Base-by-base conservation (phyloP, 2,113 vertebrate genomes). In the Gopherus evgoodei region DNA sequence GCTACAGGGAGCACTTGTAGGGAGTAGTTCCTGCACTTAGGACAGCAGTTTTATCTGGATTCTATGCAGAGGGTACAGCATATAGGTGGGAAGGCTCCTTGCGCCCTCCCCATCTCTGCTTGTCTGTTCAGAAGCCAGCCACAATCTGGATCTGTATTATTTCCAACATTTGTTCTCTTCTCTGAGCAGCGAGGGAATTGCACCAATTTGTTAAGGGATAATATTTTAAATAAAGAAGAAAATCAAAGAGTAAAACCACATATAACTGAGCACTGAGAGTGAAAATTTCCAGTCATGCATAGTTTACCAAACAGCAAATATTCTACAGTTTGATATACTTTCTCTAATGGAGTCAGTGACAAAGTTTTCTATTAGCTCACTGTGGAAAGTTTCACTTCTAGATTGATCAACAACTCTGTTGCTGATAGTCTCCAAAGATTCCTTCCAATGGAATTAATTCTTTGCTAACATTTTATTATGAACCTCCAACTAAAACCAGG, bases 371-470 rank as follows among this genome's bases (percentile, higher is more conserved):
- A 24, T 52, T 50, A 52, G 54, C 65, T 85, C 53, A 47, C 35
- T 91, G 82, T 87, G 47, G 56, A 93, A n/a, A 75, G 31, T 44
- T 90, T 90, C 27, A 65, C 0, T 0, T 86, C 84, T 91, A 90
- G 42, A 31, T 81, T 42, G 69, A 81, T 88, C 49, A 53, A 4
- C 35, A 49, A 38, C 16, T 10, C 65, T 72, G 72, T 93, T 56
- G 24, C 78, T 95, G 24, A 25, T 59, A 17, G 49, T 42, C 86
- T n/a, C 31, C 82, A 62, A 82, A 86, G 89, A 21, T 62, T 94
- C n/a, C 52, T 83, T 93, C 78, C 27, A 72, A 42, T 89, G 62
- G n/a, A 95, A 87, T 85, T 93, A 95, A 90, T 90, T 83, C 16
- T 90, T 72, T 81, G 78, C 65, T 83, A 93, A 47, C 10, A 19